These are phyloP conservation scores for Leptonema lineaticorne DNA, from an alignment of 1,140 invertebrate species.

Conservation along the genomic window DNA sequence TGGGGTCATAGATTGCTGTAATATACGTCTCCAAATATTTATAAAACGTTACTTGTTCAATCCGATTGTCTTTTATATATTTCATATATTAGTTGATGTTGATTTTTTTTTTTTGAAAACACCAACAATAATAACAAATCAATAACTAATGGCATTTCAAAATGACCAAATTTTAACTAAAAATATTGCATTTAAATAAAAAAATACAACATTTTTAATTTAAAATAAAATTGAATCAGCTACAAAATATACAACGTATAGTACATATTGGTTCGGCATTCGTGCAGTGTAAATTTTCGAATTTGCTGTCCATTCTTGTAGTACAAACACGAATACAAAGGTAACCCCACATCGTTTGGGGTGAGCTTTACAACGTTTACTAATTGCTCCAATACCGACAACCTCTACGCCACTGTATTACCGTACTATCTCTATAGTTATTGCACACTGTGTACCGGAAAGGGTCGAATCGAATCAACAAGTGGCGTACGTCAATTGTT, in stretches of 20 bases:
- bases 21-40: too few relatives aligned
- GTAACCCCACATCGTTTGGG: not conserved
- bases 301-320: not conserved
- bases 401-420: not conserved
- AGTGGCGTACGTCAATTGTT: not conserved
- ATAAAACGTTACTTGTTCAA: too few relatives aligned
- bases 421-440: not conserved
- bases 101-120: too few relatives aligned
- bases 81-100: too few relatives aligned
- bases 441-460: not conserved
- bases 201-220: not conserved
- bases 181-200: not conserved
- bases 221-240: not conserved
- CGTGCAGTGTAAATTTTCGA: not conserved
- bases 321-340: not conserved
- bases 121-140: too few relatives aligned
- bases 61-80: too few relatives aligned
- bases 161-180: too few relatives aligned
- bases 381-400: conserved; percentile 8
- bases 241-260: not conserved
- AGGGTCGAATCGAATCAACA: conserved; percentile 8
- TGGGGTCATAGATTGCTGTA: too few relatives aligned
- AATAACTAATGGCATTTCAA: too few relatives aligned
- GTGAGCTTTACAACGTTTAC: not conserved
- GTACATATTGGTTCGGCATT: not conserved